Base-by-base conservation (phyloP, 2,888 invertebrate genomes). In the Eumacrocentrus americanus region DNA sequence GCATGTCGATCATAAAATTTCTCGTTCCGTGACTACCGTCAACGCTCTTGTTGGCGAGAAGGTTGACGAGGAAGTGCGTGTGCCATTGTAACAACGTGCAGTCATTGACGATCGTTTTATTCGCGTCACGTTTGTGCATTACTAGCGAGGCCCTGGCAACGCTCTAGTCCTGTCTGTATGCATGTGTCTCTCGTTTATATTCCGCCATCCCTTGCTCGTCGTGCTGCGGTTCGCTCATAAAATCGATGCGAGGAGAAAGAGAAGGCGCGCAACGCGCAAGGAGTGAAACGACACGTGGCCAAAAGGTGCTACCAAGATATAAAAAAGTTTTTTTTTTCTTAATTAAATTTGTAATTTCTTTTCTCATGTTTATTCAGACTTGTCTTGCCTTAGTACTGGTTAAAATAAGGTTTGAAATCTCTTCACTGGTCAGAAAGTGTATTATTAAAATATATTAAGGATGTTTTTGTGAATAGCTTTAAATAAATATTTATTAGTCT, bases 111-210 rank as follows among this genome's bases (percentile, higher is more conserved):
- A 44, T 16, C 14, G n/a, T 16, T 40, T 14, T 40, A 47, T 25
- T 47, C 47, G 7, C 25, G 9, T 47, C 47, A 47, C 47, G 47
- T 47, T 44, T 18, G n/a, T 18, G 11, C n/a, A 44, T 20, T 44
- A n/a, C 44, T 44, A 44, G 20, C 44, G 44, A 44, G 20, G 23
- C 47, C n/a, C 23, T 25, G 47, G 9, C 29, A 29, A 29, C 29
- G 29, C 29, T 29, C 5, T 29, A 29, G 5, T 29, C n/a, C 44
- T 20, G 9, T 44, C 9, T 18, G 22, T 44, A 44, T 44, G 20
- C 9, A 5, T 40, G 11, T 16, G 6, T 40, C 18, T n/a, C 20
- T n/a, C n/a, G n/a, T n/a, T n/a, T n/a, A n/a, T n/a, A n/a, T n/a
- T n/a, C n/a, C n/a, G n/a, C n/a, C n/a, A 18, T n/a, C 23, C 47